A percentile compares a stretch with the other conserved stretches of the same genome.
These are phyloP conservation scores for Hirtodrosophila cameraria DNA, from an alignment of 2,888 invertebrate species.

Conservation along the genomic window DNA sequence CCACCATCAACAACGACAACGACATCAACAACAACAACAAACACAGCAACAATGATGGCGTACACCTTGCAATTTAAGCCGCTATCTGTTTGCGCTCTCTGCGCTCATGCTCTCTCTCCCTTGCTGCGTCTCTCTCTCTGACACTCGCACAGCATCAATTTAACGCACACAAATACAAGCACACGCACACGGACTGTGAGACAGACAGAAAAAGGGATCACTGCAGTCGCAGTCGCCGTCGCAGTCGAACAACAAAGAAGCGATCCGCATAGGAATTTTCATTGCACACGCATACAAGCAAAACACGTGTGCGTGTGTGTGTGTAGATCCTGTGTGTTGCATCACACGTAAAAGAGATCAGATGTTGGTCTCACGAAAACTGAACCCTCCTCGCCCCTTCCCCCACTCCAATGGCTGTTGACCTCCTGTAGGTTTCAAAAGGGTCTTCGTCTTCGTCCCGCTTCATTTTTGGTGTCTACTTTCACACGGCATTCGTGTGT, in stretches of 20 bases:
- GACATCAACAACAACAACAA: constrained; percentile 29
- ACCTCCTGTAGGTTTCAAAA: constrained; percentile 57
- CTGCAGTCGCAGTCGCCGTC: constrained; percentile 43
- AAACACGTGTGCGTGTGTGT: constrained; percentile 12
- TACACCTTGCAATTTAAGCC: constrained; percentile 79
- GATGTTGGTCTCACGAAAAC: constrained; percentile 47
- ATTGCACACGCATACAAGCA: constrained; percentile 5
- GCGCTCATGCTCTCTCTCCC: constrained; percentile 25
- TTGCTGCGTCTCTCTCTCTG: constrained; percentile 16
- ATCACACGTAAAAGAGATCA: constrained; percentile 69
- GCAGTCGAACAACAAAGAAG: constrained; percentile 57
- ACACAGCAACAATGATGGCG: constrained; percentile 42
- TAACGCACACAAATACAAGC: constrained; percentile 43
- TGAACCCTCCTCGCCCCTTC: constrained; percentile 36
- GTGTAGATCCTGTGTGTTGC: constrained; percentile 69
- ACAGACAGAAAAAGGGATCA: constrained; percentile 68
- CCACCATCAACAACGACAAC: constrained; percentile 47
- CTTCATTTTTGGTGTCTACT: constrained; percentile 48
- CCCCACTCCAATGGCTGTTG: constrained; percentile 60
- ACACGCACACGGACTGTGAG: constrained; percentile 15
- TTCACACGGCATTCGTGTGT: constrained; percentile 58
- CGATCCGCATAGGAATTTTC: constrained; percentile 74
- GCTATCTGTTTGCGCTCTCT: constrained; percentile 60
- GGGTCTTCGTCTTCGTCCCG: constrained; percentile 43
- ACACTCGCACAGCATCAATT: constrained; percentile 58